These are phyloP conservation scores for Lasioglossum pauxillum DNA, from an alignment of 2,888 invertebrate genomes.

Conservation along the genomic window DNA sequence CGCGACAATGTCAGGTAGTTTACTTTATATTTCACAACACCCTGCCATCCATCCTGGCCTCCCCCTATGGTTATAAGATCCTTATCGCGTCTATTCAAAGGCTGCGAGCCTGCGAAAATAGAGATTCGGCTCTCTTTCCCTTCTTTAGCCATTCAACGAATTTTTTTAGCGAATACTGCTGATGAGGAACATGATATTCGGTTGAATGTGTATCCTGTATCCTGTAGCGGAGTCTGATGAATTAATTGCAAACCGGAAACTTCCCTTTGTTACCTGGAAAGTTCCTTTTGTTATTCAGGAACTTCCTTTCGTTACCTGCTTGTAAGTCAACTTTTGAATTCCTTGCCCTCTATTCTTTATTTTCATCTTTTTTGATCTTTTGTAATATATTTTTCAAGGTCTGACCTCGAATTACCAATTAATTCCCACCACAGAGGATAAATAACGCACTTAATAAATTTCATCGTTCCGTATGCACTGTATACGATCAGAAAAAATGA, in stretches of 20 bases:
- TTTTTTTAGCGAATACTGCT: neutral
- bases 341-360: neutral
- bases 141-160: conserved; percentile 22
- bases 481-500: neutral
- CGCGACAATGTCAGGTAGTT: conserved; percentile 75
- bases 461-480: neutral
- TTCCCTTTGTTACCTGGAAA: neutral
- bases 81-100: conserved; percentile 77
- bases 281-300: neutral
- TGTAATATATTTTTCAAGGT: too few species aligned
- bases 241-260: neutral
- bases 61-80: conserved; percentile 71
- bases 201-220: neutral
- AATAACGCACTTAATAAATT: neutral
- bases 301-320: neutral
- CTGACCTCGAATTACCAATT: neutral
- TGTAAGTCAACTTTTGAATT: neutral
- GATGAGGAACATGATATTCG: neutral
- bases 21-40: conserved; percentile 79
- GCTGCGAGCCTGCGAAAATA: conserved; percentile 74
- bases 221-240: neutral
- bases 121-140: conserved; percentile 67
- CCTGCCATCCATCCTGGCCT: conserved; percentile 66
- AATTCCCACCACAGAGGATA: neutral
- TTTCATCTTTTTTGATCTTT: neutral